These are phyloP conservation scores for Triplophysa yarkandensis DNA, from an alignment of 2,797 vertebrate genomes.

Conservation along the genomic window DNA sequence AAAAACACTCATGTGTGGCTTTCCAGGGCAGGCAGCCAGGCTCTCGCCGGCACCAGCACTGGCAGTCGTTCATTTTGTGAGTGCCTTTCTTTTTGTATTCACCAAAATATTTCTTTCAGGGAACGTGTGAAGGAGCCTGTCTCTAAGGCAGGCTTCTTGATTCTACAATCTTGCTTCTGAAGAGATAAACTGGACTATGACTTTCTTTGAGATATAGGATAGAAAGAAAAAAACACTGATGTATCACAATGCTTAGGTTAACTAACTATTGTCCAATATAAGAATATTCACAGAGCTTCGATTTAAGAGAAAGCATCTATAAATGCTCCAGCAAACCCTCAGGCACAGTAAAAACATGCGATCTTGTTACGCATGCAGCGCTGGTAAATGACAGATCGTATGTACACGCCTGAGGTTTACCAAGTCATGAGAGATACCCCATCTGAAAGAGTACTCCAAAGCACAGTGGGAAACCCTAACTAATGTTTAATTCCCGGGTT, in stretches of 20 bases:
- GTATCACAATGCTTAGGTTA: conserved; percentile 23
- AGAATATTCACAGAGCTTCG: not conserved
- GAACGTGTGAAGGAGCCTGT: conserved; percentile 73
- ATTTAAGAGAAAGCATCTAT: conserved; percentile 4
- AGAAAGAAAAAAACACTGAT: conserved; percentile 43
- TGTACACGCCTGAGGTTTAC: conserved; percentile 13
- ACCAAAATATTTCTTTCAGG: conserved; percentile 79
- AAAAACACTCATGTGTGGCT: conserved; percentile 88
- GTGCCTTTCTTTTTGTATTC: conserved; percentile 80
- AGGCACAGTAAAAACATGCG: not conserved
- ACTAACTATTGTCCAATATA: not conserved
- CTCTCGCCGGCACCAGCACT: conserved; percentile 83
- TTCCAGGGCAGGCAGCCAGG: conserved; percentile 85
- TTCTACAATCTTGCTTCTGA: conserved; percentile 10
- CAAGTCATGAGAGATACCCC: conserved; percentile 45
- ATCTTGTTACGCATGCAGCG: conserved; percentile 10
- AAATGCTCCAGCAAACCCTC: not conserved
- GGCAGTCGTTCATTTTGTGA: conserved; percentile 83
- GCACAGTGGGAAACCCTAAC: conserved; percentile 63
- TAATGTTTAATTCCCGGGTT: conserved; percentile 57
- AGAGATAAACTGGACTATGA: not conserved
- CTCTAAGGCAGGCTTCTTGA: conserved; percentile 60
- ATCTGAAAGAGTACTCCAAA: conserved; percentile 64
- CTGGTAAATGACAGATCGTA: conserved; percentile 24
- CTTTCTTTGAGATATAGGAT: conserved; percentile 4